Percentiles rank a stretch among this genome's conserved stretches.
Evolutionary conservation across 2,797 vertebrate species (phyloP).

Genomic region (Micropoecilia bifurca): DNA sequence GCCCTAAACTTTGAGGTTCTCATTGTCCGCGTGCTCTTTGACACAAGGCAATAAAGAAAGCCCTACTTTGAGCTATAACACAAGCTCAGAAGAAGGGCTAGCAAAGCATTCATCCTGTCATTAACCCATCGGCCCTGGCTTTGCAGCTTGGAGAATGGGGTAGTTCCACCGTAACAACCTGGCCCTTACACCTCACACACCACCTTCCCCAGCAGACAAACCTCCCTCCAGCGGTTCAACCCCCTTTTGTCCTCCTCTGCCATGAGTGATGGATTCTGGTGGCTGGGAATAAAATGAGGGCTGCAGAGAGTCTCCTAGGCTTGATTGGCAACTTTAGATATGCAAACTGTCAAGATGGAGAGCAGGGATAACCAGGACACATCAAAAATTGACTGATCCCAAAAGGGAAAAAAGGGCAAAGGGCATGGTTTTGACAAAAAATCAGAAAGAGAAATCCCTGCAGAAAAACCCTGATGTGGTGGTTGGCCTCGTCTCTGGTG

Average conservation of each 20-base stretch:
- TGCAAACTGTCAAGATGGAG: conserved; percentile 72
- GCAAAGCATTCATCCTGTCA: conserved; percentile 71
- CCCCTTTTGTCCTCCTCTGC: conserved; percentile 78
- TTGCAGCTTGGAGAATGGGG: conserved; percentile 69
- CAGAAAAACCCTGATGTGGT: conserved; percentile 50
- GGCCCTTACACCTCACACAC: conserved; percentile 63
- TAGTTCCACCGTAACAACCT: conserved; percentile 72
- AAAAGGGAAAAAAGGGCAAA: conserved; percentile 55
- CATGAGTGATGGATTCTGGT: conserved; percentile 78
- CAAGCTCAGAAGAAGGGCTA: conserved; percentile 63
- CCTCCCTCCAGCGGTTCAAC: conserved; percentile 63
- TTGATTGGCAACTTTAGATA: conserved; percentile 80
- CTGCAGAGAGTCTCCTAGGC: conserved; percentile 54
- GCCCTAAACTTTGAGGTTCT: conserved; percentile 68
- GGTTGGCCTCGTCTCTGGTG: conserved; percentile 64
- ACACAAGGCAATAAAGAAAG: conserved; percentile 73
- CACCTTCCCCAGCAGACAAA: conserved; percentile 52
- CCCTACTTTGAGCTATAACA: conserved; percentile 64
- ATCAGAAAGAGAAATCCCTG: conserved; percentile 71
- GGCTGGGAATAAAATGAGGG: conserved; percentile 67
- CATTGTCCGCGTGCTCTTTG: conserved; percentile 73
- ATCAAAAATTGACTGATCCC: conserved; percentile 54
- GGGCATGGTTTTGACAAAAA: conserved; percentile 60
- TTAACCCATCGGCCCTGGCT: conserved; percentile 70
- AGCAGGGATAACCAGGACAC: conserved; percentile 65